Conservation (phyloP, 2,797 vertebrate species). For the Scyliorhinus canicula region DNA sequence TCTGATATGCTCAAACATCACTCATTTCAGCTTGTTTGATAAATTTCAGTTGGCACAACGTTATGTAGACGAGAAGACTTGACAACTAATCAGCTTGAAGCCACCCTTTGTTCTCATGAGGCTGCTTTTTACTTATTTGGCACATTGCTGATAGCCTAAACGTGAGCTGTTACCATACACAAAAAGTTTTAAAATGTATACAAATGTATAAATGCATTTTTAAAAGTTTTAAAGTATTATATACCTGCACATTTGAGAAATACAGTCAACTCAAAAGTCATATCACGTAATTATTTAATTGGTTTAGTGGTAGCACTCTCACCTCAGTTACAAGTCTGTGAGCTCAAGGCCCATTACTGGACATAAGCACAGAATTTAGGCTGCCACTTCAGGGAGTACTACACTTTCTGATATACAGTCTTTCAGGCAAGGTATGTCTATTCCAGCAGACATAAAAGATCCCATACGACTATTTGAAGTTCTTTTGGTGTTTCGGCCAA, state of each 20-base stretch:
- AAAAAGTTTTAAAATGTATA: neutral
- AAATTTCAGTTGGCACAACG: neutral
- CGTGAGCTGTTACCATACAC: neutral
- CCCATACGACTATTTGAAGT: slow-evolving; percentile 10
- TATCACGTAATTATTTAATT: neutral
- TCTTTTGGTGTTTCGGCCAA: neutral
- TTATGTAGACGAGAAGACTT: neutral
- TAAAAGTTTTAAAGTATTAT: too few species aligned
- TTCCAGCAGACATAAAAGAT: neutral
- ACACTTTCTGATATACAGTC: neutral
- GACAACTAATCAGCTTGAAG: neutral
- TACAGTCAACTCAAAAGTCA: neutral
- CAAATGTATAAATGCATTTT: too few species aligned
- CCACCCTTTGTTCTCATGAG: neutral
- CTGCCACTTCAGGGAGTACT: neutral
- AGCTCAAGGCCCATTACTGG: neutral
- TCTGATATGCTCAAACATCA: too few species aligned
- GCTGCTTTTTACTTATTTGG: neutral
- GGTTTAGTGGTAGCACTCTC: neutral
- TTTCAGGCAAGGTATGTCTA: neutral
- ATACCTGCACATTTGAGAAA: neutral
- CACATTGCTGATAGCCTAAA: neutral
- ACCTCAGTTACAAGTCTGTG: neutral
- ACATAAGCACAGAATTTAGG: neutral
- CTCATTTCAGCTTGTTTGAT: neutral